These are phyloP conservation scores for Propsilocerus akamusi DNA, from an alignment of 1,140 invertebrate genomes.

Conservation along the genomic window DNA sequence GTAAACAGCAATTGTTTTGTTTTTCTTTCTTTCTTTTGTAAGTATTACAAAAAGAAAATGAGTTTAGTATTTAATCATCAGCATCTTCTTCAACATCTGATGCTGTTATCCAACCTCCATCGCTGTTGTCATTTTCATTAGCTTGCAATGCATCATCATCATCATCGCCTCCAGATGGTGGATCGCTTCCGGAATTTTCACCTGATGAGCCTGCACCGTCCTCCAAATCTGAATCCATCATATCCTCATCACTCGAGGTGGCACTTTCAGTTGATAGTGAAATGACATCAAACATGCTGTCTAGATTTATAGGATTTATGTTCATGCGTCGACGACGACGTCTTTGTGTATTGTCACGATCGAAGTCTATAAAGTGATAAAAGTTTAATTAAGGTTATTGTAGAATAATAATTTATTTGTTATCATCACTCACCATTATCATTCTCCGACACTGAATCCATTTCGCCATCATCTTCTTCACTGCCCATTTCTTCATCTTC, in stretches of 20 bases:
- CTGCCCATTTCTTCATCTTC: slow-evolving; percentile 42
- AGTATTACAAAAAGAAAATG: too few species aligned
- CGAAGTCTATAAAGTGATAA: neutral
- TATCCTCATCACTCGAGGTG: too few species aligned
- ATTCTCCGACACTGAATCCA: slow-evolving; percentile 27
- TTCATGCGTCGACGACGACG: slow-evolving; percentile 1
- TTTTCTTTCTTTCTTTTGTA: too few species aligned
- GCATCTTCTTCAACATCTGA: neutral
- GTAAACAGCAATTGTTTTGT: too few species aligned
- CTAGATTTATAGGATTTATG: slow-evolving; percentile 9
- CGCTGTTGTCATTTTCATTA: neutral
- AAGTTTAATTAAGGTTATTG: neutral
- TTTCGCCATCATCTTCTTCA: slow-evolving; percentile 32
- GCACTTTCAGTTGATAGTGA: slow-evolving; percentile 8
- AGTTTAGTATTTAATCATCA: too few species aligned
- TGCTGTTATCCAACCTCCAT: neutral
- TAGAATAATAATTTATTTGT: slow-evolving; percentile 1
- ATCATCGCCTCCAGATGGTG: too few species aligned
- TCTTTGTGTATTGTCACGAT: slow-evolving; percentile 5
- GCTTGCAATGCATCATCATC: too few species aligned
- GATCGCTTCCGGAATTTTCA: neutral
- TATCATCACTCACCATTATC: slow-evolving; percentile 14
- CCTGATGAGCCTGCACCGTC: neutral
- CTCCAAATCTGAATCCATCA: too few species aligned
- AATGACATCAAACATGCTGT: slow-evolving; percentile 10